Evolutionary conservation across 30 jellyfish, hydroid and myxozoan genomes (phyloP).

Genomic region (Morbakka virulenta): DNA sequence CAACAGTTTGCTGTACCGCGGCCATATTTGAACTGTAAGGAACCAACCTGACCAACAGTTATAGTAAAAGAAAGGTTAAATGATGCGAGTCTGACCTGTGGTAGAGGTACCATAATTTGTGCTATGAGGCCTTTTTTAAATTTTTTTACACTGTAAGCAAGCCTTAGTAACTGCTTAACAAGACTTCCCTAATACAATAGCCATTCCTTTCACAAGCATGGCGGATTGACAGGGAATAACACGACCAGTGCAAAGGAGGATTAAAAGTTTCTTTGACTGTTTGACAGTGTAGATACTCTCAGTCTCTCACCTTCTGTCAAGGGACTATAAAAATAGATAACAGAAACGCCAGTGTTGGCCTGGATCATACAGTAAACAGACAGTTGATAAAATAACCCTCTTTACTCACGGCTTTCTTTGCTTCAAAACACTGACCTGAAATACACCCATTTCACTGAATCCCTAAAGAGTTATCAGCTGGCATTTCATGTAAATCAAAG

Average conservation of each 20-base stretch:
- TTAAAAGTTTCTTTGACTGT: background rate
- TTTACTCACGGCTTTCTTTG: background rate
- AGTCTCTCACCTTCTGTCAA: background rate
- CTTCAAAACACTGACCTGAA: background rate
- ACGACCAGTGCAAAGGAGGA: background rate
- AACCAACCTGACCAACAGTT: background rate
- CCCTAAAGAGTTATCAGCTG: background rate
- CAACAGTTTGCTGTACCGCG: background rate
- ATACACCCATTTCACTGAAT: background rate
- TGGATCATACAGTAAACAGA: background rate
- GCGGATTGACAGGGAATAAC: background rate
- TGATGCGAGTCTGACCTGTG: background rate
- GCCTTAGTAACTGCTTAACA: background rate
- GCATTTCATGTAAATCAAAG: background rate
- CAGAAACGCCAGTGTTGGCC: no score
- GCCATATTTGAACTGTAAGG: background rate
- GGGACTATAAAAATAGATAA: no score
- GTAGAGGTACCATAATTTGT: background rate
- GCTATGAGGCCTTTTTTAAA: background rate
- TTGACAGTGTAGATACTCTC: background rate
- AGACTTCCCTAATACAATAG: background rate
- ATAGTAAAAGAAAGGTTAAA: background rate
- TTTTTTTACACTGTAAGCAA: background rate
- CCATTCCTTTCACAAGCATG: background rate
- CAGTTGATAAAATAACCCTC: background rate